Evolutionary conservation across 2,113 vertebrate genomes (phyloP), one percentile per base, ranked within the genome.

Genomic region (Bufo bufo): DNA sequence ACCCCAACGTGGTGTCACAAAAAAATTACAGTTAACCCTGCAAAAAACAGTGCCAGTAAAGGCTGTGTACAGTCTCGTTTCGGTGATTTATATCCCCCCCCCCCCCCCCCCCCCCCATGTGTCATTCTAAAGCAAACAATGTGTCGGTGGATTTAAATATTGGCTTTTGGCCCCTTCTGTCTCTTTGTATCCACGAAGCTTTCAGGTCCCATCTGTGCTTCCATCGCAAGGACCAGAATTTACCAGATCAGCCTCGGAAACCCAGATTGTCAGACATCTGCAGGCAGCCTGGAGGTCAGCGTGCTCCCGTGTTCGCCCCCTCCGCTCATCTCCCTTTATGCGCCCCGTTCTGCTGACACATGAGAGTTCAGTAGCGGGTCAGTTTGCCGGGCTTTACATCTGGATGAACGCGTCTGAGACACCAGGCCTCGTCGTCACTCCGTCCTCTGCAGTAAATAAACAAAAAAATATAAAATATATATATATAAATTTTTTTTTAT

Each of bases 211-310:
- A 52, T 87, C 86, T 82, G 86, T 71, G 63, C 75, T 49, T 87
- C 50, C 47, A 61, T 82, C 45, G 19, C 43, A 63, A n/a, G 66
- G 86, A 75, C 66, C 86, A 82, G 79, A 87, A 87, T 75, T 50
- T 75, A 82, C 79, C 86, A 82, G 86, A 82, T 61, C 54, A 75
- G 49, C 59, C 63, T 72, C 45, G 1, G 19, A 77, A 54, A 20
- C 71, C 75, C 87, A 83, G 69, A 77, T 83, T 88, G 80, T 77
- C 56, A 50, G 87, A 77, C 87, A 88, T 88, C 80, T 88, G 87
- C 79, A 65, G 87, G 56, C 69, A 52, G 69, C 80, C 87, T 13
- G 69, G 80, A 65, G 87, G 87, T 83, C 87, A 83, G 10, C 16
- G n/a, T 75, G 45, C 56, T 66, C 45, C 43, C 61, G 16, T 86